Percentiles rank a stretch among this genome's conserved stretches.
phyloP scores from a whole-genome alignment of 2,113 vertebrate species.

The Tragelaphus imberbis region DNA sequence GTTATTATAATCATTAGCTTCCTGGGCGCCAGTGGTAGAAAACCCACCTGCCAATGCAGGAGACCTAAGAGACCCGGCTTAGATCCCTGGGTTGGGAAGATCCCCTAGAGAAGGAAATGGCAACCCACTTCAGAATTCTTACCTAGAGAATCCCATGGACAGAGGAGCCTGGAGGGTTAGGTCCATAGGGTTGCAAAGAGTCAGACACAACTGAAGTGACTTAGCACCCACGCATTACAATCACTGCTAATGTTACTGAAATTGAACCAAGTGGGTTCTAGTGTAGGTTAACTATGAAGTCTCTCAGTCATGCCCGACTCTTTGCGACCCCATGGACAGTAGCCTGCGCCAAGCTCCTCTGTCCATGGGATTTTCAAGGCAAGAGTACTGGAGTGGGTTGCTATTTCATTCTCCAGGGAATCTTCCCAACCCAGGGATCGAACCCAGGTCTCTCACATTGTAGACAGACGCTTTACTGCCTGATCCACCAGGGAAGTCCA shows the following conservation, averaged over 20 bases:
- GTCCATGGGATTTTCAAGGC: too few species aligned
- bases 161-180: neutral
- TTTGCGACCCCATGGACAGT: too few species aligned
- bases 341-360: too few species aligned
- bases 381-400: too few species aligned
- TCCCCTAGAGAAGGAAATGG: neutral
- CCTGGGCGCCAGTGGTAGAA: too few species aligned
- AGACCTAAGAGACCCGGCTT: neutral
- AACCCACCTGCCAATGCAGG: neutral
- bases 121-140: neutral
- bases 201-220: neutral
- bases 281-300: neutral
- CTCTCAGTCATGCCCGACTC: too few species aligned
- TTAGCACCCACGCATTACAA: neutral
- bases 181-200: neutral
- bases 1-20: neutral
- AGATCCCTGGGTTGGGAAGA: neutral
- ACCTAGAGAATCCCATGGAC: neutral
- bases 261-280: neutral
- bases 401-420: too few species aligned
- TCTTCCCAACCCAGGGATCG: too few species aligned
- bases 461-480: too few species aligned
- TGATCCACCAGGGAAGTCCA: too few species aligned
- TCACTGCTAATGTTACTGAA: neutral
- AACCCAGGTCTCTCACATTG: too few species aligned